These are phyloP conservation scores for Paramuricea clavata DNA, from an alignment of 92 coral and sea anemone genomes.

Conservation along the genomic window DNA sequence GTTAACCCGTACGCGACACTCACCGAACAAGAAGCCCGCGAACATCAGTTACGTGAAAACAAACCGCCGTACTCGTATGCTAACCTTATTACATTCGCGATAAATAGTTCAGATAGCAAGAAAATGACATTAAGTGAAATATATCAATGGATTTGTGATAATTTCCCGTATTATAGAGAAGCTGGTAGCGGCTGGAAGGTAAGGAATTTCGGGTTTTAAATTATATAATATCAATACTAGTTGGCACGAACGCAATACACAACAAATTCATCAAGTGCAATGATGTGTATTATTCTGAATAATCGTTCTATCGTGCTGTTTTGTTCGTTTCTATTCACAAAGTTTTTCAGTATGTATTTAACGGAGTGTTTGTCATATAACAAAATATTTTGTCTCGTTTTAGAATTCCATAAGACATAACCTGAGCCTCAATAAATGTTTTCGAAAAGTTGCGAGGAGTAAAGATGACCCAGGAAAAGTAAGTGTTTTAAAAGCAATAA, in stretches of 20 bases:
- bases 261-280: conserved; percentile 15
- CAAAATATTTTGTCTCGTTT: conserved; percentile 42
- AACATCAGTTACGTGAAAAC: conserved; percentile 95
- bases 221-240: background rate
- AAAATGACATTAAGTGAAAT: conserved; percentile 99
- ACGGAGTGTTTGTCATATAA: conserved; percentile 13
- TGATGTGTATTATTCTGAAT: background rate
- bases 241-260: conserved; percentile 27
- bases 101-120: conserved; percentile 95
- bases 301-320: background rate
- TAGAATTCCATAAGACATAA: conserved; percentile 98
- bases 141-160: conserved; percentile 98
- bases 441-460: conserved; percentile 96
- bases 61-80: conserved; percentile 99
- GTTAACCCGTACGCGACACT: conserved; percentile 95
- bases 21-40: conserved; percentile 98
- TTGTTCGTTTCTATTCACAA: conserved; percentile 9
- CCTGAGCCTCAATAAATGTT: conserved; percentile 91
- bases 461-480: conserved; percentile 99
- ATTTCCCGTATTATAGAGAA: conserved; percentile 97
- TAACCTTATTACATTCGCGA: conserved; percentile 97
- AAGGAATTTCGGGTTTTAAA: conserved; percentile 3
- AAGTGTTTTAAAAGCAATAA: background rate
- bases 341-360: background rate
- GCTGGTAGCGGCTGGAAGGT: conserved; percentile 99